These are phyloP conservation scores for Enteromius anoplus DNA, from an alignment of 2,797 vertebrate genomes.

Conservation along the genomic window DNA sequence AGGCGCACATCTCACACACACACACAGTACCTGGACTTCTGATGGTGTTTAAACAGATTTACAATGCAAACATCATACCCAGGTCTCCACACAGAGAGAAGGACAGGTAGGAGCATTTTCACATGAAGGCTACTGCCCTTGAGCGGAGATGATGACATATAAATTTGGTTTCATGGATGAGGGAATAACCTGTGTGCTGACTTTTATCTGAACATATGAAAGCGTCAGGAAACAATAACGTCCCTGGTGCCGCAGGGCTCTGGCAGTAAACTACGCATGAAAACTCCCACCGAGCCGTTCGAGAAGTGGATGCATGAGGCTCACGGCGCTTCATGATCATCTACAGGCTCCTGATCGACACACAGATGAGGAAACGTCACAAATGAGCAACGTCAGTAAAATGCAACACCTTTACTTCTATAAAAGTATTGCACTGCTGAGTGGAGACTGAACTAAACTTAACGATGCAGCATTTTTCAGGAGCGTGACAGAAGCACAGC, in stretches of 20 bases:
- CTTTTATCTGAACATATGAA: constrained; percentile 46
- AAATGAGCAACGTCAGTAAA: background rate
- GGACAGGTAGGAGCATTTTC: background rate
- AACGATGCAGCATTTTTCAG: background rate
- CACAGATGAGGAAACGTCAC: background rate
- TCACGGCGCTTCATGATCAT: background rate
- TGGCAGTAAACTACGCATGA: constrained; percentile 9
- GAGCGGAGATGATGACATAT: background rate
- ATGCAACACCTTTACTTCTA: background rate
- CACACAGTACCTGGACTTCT: background rate
- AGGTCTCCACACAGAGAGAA: background rate
- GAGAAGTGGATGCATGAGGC: background rate
- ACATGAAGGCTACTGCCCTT: background rate
- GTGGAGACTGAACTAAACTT: background rate
- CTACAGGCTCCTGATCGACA: background rate
- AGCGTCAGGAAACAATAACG: constrained; percentile 27
- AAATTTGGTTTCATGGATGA: background rate
- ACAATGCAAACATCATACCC: background rate
- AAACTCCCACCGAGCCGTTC: background rate
- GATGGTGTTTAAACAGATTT: background rate
- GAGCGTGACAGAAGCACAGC: background rate
- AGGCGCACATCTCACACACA: background rate
- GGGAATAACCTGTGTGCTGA: constrained; percentile 24
- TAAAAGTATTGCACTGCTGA: background rate
- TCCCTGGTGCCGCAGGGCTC: background rate